Evolutionary conservation across 1,140 invertebrate species (phyloP).

Genomic region (Leguminivora glycinivorella): DNA sequence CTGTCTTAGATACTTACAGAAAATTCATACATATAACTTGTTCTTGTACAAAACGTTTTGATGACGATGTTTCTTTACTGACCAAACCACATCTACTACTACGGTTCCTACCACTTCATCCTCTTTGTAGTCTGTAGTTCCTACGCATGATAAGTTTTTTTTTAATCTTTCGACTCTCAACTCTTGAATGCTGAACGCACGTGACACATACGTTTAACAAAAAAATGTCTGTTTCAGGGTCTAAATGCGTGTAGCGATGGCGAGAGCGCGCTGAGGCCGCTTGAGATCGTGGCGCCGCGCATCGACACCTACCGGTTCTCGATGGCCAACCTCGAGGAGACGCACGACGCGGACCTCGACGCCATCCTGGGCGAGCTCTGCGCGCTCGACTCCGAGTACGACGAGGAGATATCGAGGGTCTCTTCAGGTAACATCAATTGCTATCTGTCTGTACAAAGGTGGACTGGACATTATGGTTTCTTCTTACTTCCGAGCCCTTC

Average conservation of each 20-base stretch:
- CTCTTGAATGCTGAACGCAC: too few species aligned
- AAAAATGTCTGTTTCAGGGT: conserved; percentile 53
- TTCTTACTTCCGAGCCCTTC: too few species aligned
- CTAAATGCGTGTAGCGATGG: conserved; percentile 55
- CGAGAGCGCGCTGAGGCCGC: conserved; percentile 52
- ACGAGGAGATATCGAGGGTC: conserved; percentile 81
- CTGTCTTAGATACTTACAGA: neutral
- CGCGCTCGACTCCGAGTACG: conserved; percentile 91
- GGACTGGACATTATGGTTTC: neutral
- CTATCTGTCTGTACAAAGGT: neutral
- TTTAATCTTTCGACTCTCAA: too few species aligned
- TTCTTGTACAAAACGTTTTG: too few species aligned
- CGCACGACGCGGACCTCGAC: conserved; percentile 96
- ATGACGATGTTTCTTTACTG: too few species aligned
- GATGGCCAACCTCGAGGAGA: conserved; percentile 96
- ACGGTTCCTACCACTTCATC: too few species aligned
- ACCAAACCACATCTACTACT: too few species aligned
- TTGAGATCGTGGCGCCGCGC: conserved; percentile 78
- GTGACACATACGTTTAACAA: neutral
- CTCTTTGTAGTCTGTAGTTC: too few species aligned
- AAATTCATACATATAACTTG: too few species aligned
- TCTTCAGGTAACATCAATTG: conserved; percentile 48
- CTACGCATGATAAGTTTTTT: too few species aligned
- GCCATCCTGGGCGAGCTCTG: conserved; percentile 96
- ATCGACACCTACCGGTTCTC: conserved; percentile 94